Base-by-base conservation (phyloP, 2,888 invertebrate species). In the Julus scanicus region DNA sequence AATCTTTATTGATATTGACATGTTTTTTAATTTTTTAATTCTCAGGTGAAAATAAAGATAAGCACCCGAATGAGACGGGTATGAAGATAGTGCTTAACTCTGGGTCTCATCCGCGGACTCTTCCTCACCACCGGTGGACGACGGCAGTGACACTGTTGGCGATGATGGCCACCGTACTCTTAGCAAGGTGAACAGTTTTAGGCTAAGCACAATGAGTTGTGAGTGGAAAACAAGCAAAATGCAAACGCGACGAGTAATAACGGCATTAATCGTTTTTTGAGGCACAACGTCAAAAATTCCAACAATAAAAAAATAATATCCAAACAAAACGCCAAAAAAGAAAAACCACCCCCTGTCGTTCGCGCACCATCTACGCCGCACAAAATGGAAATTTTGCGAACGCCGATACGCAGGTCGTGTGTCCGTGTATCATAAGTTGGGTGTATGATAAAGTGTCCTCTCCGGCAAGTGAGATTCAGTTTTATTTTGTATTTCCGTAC, bases 1-100 rank as follows among this genome's bases (percentile, higher is more conserved):
- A 29, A 29, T 29, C 29, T 15, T 53, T 53, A 17, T 15, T 53
- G 13, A 53, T 53, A 5, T 15, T 53, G 29, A 29, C 29, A 29
- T 29, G 29, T 29, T 29, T 29, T 29, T 29, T 29, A 29, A 29
- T 29, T 29, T 29, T 29, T 92, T 84, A 94, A 95, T 88, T 86
- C 15, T 4, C 88, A 88, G 88, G 84, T 84, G 96, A 96, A 92
- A 80, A 37, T 29, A 96, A 96, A 92, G 96, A 96, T 91, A 96
- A 96, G 92, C 95, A 96, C 93, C 97, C 96, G 89, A 97, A 97
- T 93, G 97, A 97, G 93, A 97, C 97, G 91, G 89, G 90, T 87
- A 96, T 97, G 91, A 97, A 97, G 93, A 97, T 97, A 92, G 90
- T 90, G 9, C 89, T 87, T 57, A 83, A 87, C 29, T 84, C 88